Percentiles rank a stretch among this genome's conserved stretches.
These are phyloP conservation scores for Xiphophorus maculatus DNA, from an alignment of 2,113 vertebrate genomes.

Conservation along the genomic window DNA sequence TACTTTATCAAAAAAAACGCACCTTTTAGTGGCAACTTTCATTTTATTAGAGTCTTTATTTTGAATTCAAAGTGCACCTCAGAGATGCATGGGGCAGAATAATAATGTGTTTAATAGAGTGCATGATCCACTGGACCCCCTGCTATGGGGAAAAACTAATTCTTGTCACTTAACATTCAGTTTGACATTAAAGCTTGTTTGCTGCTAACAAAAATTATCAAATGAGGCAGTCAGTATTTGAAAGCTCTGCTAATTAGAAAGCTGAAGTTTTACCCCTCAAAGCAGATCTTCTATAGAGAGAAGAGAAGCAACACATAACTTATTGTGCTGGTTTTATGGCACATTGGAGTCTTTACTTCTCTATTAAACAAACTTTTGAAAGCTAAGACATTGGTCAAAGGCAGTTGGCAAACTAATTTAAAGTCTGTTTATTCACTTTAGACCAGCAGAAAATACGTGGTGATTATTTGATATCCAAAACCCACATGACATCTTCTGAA, in stretches of 20 bases:
- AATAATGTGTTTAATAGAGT: constrained; percentile 50
- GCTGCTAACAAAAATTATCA: constrained; percentile 44
- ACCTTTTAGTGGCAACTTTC: neutral
- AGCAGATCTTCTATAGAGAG: constrained; percentile 29
- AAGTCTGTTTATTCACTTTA: too few species aligned
- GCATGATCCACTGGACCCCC: constrained; percentile 44
- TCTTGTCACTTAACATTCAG: constrained; percentile 55
- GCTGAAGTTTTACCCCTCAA: constrained; percentile 24
- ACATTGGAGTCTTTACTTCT: constrained; percentile 1
- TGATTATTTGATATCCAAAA: neutral
- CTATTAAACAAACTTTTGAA: neutral
- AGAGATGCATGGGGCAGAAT: constrained; percentile 28
- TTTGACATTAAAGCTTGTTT: constrained; percentile 56
- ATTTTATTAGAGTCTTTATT: constrained; percentile 15
- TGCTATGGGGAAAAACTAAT: constrained; percentile 24
- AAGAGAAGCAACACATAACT: constrained; percentile 15
- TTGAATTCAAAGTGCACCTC: constrained; percentile 15
- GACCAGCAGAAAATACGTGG: too few species aligned
- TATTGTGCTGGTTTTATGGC: neutral
- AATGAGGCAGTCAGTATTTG: constrained; percentile 51
- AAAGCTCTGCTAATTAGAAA: constrained; percentile 56
- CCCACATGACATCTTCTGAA: neutral
- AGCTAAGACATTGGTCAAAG: neutral
- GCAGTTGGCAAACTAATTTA: too few species aligned
- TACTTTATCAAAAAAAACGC: neutral